These are phyloP conservation scores for Altica lythri DNA, from an alignment of 2,888 invertebrate species.

Conservation along the genomic window DNA sequence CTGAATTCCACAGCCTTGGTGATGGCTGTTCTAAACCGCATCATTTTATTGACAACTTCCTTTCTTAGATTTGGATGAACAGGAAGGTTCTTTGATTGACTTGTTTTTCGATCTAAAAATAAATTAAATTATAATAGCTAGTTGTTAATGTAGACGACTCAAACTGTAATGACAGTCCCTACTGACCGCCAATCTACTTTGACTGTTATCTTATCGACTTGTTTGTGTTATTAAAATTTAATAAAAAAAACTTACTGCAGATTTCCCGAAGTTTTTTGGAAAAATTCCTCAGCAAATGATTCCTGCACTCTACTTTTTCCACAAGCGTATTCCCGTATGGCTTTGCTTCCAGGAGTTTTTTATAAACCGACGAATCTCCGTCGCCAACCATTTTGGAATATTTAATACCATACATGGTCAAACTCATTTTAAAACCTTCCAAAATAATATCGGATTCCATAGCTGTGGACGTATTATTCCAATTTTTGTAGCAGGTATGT, in stretches of 20 bases:
- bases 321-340: conserved; percentile 24
- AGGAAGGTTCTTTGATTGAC: conserved; percentile 3
- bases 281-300: conserved; percentile 31
- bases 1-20: conserved; percentile 13
- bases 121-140: too few species aligned
- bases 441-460: conserved; percentile 33
- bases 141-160: too few species aligned
- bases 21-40: conserved; percentile 18
- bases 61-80: conserved; percentile 10
- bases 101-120: conserved; percentile 9
- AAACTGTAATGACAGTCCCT: too few species aligned
- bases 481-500: conserved; percentile 32
- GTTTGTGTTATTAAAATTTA: too few species aligned
- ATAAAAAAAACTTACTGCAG: conserved; percentile 4
- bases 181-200: too few species aligned
- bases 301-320: conserved; percentile 28
- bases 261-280: conserved; percentile 11
- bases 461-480: conserved; percentile 22
- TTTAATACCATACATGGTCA: conserved; percentile 29
- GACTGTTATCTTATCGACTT: too few species aligned
- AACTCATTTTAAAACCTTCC: conserved; percentile 30
- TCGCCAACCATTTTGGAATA: conserved; percentile 30
- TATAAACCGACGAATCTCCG: conserved; percentile 22
- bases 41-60: conserved; percentile 10
- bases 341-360: conserved; percentile 13